These are phyloP conservation scores for Crematogaster levior DNA, from an alignment of 2,888 invertebrate species.

Conservation along the genomic window DNA sequence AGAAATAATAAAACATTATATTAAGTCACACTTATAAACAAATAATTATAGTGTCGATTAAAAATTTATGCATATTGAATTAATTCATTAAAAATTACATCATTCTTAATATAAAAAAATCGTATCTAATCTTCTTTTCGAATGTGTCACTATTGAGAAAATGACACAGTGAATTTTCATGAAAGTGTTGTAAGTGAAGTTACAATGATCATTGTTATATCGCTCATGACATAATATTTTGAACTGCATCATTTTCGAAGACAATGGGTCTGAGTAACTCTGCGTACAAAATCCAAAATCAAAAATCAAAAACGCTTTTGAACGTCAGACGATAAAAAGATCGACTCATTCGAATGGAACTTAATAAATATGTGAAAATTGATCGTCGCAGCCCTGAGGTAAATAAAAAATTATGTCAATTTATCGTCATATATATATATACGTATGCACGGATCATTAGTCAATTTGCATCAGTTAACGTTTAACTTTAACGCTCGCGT, in stretches of 20 bases:
- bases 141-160: neutral
- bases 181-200: neutral
- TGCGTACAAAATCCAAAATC: neutral
- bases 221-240: neutral
- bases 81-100: neutral
- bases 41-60: neutral
- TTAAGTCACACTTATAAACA: neutral
- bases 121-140: neutral
- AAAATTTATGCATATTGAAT: neutral
- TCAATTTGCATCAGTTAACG: slow-evolving; percentile 71
- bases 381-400: neutral
- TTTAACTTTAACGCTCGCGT: slow-evolving; percentile 45
- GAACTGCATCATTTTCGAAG: neutral
- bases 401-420: neutral
- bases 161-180: neutral
- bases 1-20: neutral
- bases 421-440: neutral
- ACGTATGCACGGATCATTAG: slow-evolving; percentile 68
- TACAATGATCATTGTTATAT: neutral
- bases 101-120: neutral
- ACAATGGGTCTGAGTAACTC: neutral
- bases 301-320: neutral
- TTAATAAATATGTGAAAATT: neutral
- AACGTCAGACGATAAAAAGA: neutral
- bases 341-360: neutral